phyloP scores from a whole-genome alignment of 1,140 invertebrate genomes.

The Lerema accius region DNA sequence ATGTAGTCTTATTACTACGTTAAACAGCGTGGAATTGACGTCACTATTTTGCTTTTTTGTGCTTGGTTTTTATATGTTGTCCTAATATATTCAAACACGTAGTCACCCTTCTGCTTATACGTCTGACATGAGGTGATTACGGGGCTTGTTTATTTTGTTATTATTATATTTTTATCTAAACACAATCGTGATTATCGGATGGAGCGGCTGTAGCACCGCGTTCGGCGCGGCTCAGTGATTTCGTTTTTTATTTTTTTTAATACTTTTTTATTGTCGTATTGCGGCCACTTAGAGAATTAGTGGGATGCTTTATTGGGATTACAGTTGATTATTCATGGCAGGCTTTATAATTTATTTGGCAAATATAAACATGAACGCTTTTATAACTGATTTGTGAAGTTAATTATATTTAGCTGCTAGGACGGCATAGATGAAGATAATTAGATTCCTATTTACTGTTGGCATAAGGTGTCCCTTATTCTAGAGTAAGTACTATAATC shows the following conservation, averaged over 20 bases:
- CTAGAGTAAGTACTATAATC: too few species aligned
- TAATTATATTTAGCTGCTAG: too few species aligned
- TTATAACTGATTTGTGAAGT: background rate
- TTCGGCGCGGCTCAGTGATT: constrained; percentile 50
- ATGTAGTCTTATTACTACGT: too few species aligned
- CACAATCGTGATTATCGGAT: constrained; percentile 78
- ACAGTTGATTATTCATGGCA: constrained; percentile 1
- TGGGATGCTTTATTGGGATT: background rate
- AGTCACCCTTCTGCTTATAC: constrained; percentile 50
- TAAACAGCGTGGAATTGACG: too few species aligned
- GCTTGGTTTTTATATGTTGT: too few species aligned
- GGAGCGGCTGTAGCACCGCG: constrained; percentile 42
- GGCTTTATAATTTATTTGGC: background rate
- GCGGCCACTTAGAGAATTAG: constrained; percentile 36
- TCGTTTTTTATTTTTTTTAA: constrained; percentile 41
- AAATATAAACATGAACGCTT: background rate
- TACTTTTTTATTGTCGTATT: constrained; percentile 35
- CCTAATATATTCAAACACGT: constrained; percentile 15
- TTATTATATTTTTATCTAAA: constrained; percentile 80
- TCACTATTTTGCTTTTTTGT: too few species aligned
- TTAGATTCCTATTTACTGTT: too few species aligned
- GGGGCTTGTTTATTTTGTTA: constrained; percentile 77
- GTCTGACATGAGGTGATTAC: constrained; percentile 77
- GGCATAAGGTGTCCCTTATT: too few species aligned
- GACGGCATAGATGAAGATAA: too few species aligned